Evolutionary conservation across 1,140 invertebrate genomes (phyloP).

Genomic region (Notospermus geniculatus): DNA sequence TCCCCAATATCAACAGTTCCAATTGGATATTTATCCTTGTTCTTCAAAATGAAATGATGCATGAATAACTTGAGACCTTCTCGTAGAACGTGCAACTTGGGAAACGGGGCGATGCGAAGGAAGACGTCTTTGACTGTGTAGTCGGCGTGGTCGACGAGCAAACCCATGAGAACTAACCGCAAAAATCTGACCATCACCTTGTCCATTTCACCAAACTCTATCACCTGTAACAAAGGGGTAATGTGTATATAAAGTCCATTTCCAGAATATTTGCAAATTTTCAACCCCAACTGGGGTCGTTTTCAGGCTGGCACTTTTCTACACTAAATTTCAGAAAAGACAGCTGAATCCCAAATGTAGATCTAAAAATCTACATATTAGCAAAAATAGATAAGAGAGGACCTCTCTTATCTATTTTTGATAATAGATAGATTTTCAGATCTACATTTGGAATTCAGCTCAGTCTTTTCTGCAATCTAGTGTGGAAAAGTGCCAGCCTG

Average conservation of each 20-base stretch:
- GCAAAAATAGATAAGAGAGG: too few relatives aligned
- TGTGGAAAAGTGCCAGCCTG: too few relatives aligned
- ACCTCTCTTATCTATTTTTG: too few relatives aligned
- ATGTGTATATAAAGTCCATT: background rate
- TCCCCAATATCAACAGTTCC: conserved; percentile 1
- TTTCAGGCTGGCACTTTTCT: too few relatives aligned
- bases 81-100: conserved; percentile 69
- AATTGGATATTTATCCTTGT: conserved; percentile 43
- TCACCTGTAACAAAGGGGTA: conserved; percentile 60
- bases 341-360: too few relatives aligned
- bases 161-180: conserved; percentile 67
- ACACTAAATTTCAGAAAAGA: too few relatives aligned
- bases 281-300: too few relatives aligned
- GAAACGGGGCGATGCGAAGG: conserved; percentile 62
- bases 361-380: too few relatives aligned
- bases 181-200: conserved; percentile 69
- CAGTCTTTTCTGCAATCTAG: too few relatives aligned
- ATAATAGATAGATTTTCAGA: too few relatives aligned
- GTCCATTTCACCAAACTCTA: conserved; percentile 78
- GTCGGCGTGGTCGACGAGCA: conserved; percentile 63
- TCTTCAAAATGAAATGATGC: conserved; percentile 73
- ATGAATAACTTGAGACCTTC: conserved; percentile 77
- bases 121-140: conserved; percentile 67
- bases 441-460: too few relatives aligned
- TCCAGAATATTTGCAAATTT: too few relatives aligned